These are phyloP conservation scores for Melanotaenia trifasciata DNA, from an alignment of 2,797 vertebrate species.

Conservation along the genomic window DNA sequence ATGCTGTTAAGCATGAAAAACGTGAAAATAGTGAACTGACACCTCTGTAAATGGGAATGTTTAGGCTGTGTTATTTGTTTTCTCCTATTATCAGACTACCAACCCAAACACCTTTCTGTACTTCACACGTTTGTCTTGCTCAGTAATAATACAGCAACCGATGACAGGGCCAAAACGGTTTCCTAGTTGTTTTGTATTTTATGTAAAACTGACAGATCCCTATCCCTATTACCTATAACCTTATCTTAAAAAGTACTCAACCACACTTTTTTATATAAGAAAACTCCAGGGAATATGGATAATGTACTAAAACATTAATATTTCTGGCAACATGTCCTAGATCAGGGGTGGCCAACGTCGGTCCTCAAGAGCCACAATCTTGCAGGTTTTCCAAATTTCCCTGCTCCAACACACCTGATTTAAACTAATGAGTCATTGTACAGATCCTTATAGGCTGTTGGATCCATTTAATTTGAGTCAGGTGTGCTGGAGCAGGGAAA, in stretches of 20 bases:
- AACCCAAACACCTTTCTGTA: constrained; percentile 51
- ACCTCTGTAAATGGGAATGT: constrained; percentile 39
- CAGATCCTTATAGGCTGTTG: no score
- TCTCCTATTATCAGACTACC: not conserved
- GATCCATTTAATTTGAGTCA: no score
- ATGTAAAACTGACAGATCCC: not conserved
- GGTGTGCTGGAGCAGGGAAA: no score
- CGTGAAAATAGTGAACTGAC: constrained; percentile 18
- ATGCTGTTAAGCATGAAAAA: constrained; percentile 22
- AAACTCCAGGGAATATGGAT: not conserved
- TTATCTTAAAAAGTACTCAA: no score
- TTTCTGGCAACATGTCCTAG: no score
- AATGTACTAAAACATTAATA: no score
- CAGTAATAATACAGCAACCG: constrained; percentile 4
- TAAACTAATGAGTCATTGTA: no score
- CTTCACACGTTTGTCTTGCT: constrained; percentile 38
- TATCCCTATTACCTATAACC: no score
- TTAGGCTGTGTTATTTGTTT: constrained; percentile 24
- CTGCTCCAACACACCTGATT: no score
- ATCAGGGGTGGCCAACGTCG: no score
- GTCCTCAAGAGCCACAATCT: no score
- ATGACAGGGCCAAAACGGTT: not conserved
- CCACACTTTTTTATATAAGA: not conserved
- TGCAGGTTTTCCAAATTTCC: no score
- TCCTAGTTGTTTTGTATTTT: not conserved